phyloP scores from a whole-genome alignment of 92 coral and sea anemone genomes.

The Muricea muricata region DNA sequence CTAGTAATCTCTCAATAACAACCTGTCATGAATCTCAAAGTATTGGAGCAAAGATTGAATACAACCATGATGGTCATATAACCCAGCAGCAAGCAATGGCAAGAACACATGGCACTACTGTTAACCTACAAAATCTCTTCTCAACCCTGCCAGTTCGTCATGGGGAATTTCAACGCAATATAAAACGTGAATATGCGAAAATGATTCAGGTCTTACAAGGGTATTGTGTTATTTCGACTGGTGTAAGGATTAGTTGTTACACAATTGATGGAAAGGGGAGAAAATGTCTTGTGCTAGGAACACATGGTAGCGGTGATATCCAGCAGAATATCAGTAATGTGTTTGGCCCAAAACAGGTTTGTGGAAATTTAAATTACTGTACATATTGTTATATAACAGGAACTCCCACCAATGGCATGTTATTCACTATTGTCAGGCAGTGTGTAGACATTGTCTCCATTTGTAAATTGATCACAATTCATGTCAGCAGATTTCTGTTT shows the following conservation, averaged over 20 bases:
- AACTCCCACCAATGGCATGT: too few species aligned
- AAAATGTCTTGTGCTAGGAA: slow-evolving; percentile 73
- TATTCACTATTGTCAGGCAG: too few species aligned
- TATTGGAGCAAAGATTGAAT: slow-evolving; percentile 83
- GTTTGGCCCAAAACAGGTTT: slow-evolving; percentile 98
- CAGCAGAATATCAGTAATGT: slow-evolving; percentile 89
- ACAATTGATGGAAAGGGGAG: slow-evolving; percentile 85
- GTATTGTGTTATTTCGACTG: slow-evolving; percentile 86
- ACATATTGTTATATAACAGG: too few species aligned
- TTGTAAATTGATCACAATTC: too few species aligned
- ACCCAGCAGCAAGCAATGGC: slow-evolving; percentile 77
- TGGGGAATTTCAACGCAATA: slow-evolving; percentile 87
- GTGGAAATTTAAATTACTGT: too few species aligned
- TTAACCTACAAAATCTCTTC: slow-evolving; percentile 78
- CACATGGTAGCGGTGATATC: slow-evolving; percentile 79
- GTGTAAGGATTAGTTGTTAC: slow-evolving; percentile 81
- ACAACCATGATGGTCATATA: slow-evolving; percentile 88
- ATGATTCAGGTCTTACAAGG: slow-evolving; percentile 89
- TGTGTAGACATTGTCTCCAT: too few species aligned
- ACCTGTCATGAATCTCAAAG: slow-evolving; percentile 82
- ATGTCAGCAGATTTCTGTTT: too few species aligned
- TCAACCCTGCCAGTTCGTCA: slow-evolving; percentile 94
- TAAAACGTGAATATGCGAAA: slow-evolving; percentile 87
- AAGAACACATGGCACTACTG: slow-evolving; percentile 86
- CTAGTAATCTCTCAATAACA: slow-evolving; percentile 77